Conservation (phyloP, 2,888 invertebrate species). For the Drosophila limbata region DNA sequence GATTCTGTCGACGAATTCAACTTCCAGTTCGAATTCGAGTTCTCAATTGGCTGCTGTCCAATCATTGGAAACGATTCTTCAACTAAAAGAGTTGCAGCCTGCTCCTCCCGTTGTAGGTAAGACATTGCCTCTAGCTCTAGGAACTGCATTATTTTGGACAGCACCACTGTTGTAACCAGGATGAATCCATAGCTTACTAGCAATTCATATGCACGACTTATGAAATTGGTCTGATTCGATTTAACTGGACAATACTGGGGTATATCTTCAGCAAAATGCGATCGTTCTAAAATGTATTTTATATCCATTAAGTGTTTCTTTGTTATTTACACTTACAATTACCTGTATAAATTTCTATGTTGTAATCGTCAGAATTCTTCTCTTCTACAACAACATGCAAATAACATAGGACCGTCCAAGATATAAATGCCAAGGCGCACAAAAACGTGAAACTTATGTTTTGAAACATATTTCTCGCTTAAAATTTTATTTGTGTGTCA, state of each 20-base stretch:
- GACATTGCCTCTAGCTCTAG: conserved; percentile 15
- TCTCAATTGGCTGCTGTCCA: no score
- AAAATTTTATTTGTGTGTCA: conserved; percentile 19
- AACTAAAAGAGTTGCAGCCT: background rate
- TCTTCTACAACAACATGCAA: conserved; percentile 42
- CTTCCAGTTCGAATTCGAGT: background rate
- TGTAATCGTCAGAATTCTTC: conserved; percentile 27
- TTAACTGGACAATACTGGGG: conserved; percentile 18
- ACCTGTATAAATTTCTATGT: conserved; percentile 64
- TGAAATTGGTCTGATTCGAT: background rate
- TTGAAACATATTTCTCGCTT: conserved; percentile 56
- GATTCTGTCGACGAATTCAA: no score
- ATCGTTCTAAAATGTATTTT: conserved; percentile 34
- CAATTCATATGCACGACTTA: conserved; percentile 11
- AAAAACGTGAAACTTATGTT: conserved; percentile 62
- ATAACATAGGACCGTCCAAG: conserved; percentile 64
- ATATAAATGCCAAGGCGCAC: conserved; percentile 58
- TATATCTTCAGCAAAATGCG: conserved; percentile 6
- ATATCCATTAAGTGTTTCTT: background rate
- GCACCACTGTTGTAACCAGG: conserved; percentile 24
- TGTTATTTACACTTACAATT: background rate
- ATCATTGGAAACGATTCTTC: background rate
- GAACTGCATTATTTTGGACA: conserved; percentile 43
- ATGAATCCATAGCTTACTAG: conserved; percentile 47
- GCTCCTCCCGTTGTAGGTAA: background rate